phyloP scores from a whole-genome alignment of 1,140 invertebrate species.

The Drosophila persimilis region DNA sequence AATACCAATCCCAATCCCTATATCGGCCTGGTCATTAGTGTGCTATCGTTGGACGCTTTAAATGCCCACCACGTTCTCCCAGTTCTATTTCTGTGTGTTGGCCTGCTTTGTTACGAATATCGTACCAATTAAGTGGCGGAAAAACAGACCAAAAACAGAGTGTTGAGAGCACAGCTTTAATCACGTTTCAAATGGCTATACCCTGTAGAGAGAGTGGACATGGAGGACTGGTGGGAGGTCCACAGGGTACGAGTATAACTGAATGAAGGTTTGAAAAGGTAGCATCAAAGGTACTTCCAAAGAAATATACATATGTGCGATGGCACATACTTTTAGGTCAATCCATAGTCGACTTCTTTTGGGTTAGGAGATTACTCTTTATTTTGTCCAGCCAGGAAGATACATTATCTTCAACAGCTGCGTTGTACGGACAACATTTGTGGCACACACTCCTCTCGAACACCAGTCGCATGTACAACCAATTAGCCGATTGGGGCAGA shows the following conservation, averaged over 20 bases:
- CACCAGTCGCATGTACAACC: slow-evolving; percentile 45
- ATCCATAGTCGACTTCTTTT: background rate
- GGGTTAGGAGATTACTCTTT: background rate
- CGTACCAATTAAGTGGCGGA: slow-evolving; percentile 68
- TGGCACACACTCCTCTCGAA: slow-evolving; percentile 11
- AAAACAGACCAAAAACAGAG: slow-evolving; percentile 29
- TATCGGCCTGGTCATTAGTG: slow-evolving; percentile 71
- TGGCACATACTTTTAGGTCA: slow-evolving; percentile 2
- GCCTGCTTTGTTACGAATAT: slow-evolving; percentile 57
- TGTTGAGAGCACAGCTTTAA: slow-evolving; percentile 49
- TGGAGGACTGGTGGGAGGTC: too few species aligned
- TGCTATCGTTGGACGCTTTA: slow-evolving; percentile 73
- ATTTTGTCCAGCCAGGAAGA: slow-evolving; percentile 7
- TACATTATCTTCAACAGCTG: slow-evolving; percentile 35
- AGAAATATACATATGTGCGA: too few species aligned
- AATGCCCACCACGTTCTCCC: slow-evolving; percentile 70
- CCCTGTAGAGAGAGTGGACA: background rate
- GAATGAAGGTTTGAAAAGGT: too few species aligned
- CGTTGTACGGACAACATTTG: slow-evolving; percentile 28
- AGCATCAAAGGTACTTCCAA: too few species aligned
- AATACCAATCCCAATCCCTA: slow-evolving; percentile 47
- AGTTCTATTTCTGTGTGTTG: slow-evolving; percentile 8
- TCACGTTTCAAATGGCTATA: slow-evolving; percentile 55
- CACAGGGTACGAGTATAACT: too few species aligned
- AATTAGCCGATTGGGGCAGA: slow-evolving; percentile 64